Evolutionary conservation across 2,113 vertebrate species (phyloP).

Genomic region (Rallus limicola): DNA sequence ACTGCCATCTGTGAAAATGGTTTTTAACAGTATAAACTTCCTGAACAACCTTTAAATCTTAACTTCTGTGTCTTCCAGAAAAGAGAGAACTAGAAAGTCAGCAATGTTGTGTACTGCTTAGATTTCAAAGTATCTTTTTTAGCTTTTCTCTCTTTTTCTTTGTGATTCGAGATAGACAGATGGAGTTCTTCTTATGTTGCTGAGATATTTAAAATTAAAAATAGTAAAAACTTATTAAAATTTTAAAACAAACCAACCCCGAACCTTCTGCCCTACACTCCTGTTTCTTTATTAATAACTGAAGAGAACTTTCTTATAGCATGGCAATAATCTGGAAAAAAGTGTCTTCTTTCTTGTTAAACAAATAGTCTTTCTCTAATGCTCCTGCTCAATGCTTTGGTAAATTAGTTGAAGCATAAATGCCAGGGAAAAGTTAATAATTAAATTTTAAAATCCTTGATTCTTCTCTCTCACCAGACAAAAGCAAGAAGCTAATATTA

Average conservation of each 20-base stretch:
- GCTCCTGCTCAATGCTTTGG: not conserved
- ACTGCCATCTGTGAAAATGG: not conserved
- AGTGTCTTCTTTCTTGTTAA: not conserved
- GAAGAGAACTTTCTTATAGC: not conserved
- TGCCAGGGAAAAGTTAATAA: not conserved
- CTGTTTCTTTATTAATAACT: not conserved
- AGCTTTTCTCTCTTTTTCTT: not conserved
- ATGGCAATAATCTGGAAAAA: not conserved
- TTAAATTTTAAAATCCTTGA: not conserved
- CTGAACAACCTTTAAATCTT: not conserved
- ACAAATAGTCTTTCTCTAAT: not conserved
- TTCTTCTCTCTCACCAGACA: not conserved
- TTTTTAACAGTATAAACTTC: not conserved
- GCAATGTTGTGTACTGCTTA: not conserved
- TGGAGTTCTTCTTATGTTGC: not conserved
- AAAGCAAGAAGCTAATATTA: not conserved
- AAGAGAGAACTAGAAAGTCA: not conserved
- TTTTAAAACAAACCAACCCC: not conserved
- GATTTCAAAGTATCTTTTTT: not conserved
- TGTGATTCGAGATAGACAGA: not conserved
- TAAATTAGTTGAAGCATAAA: not conserved
- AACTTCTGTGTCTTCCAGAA: not conserved
- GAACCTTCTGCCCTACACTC: not conserved
- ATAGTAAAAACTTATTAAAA: not conserved
- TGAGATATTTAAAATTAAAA: conserved; percentile 8